Conservation (phyloP, 2,797 vertebrate genomes). For the Podarcis siculus region DNA sequence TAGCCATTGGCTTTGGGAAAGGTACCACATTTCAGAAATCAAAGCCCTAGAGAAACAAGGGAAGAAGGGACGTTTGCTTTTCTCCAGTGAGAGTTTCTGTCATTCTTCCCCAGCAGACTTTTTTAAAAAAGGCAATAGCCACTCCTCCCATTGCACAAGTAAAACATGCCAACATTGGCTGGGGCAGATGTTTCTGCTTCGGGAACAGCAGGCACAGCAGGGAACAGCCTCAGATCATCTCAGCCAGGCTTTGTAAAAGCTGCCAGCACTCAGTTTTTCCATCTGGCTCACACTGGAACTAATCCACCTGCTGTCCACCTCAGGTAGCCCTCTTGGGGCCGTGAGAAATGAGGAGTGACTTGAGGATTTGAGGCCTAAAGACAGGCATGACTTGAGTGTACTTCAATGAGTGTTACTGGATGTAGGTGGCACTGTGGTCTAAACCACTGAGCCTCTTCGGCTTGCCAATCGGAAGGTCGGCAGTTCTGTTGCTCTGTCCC, state of each 20-base stretch:
- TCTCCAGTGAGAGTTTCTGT: rapidly evolving
- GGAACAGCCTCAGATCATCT: too few species aligned
- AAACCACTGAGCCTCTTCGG: too few species aligned
- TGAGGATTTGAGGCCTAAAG: too few species aligned
- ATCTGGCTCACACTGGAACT: neutral
- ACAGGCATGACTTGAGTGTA: too few species aligned
- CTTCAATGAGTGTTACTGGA: neutral
- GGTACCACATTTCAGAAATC: neutral
- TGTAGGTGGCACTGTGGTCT: too few species aligned
- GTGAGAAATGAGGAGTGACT: too few species aligned
- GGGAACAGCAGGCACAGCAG: neutral
- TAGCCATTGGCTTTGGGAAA: neutral
- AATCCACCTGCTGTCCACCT: neutral
- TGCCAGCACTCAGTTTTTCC: neutral
- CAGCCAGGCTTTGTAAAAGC: neutral
- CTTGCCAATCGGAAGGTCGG: too few species aligned
- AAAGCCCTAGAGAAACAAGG: neutral
- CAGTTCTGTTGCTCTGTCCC: too few species aligned
- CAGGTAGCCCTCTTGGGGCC: neutral
- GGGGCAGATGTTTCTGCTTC: neutral
- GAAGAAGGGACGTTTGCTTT: neutral
- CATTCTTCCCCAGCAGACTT: neutral
- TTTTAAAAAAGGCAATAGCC: too few species aligned
- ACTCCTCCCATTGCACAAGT: neutral
- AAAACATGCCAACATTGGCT: neutral